phyloP scores from a whole-genome alignment of 2,113 vertebrate genomes.

The Rhegmatorhina hoffmannsi region DNA sequence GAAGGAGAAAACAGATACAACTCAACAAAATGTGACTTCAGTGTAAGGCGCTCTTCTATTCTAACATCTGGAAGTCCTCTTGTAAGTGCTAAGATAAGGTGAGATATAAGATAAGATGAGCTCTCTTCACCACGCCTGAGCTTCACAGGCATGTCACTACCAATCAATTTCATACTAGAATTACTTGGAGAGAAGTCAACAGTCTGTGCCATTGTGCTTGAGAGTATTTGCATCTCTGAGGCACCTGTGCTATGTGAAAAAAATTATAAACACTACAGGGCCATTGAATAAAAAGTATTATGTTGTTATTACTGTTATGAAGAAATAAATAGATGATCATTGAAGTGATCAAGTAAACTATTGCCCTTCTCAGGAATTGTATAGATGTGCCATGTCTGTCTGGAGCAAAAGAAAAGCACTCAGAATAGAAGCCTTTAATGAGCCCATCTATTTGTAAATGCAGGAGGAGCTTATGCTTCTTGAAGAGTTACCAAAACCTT shows the following conservation, averaged over 20 bases:
- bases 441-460: neutral
- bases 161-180: neutral
- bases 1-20: neutral
- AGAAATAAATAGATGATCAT: slow-evolving; percentile 12
- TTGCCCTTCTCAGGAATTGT: neutral
- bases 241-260: neutral
- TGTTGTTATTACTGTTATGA: neutral
- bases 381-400: neutral
- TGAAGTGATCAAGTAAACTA: slow-evolving; percentile 13
- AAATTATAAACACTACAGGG: neutral
- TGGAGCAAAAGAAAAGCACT: neutral
- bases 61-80: neutral
- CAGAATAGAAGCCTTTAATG: neutral
- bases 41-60: neutral
- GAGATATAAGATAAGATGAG: neutral
- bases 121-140: neutral
- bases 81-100: neutral
- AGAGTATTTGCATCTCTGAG: neutral
- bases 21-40: neutral
- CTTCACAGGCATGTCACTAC: neutral
- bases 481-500: neutral
- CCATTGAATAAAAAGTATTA: neutral
- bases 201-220: neutral
- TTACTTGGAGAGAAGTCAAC: neutral
- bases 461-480: neutral